Conservation (phyloP, 2,888 invertebrate genomes). For the Hetaerina titia region DNA sequence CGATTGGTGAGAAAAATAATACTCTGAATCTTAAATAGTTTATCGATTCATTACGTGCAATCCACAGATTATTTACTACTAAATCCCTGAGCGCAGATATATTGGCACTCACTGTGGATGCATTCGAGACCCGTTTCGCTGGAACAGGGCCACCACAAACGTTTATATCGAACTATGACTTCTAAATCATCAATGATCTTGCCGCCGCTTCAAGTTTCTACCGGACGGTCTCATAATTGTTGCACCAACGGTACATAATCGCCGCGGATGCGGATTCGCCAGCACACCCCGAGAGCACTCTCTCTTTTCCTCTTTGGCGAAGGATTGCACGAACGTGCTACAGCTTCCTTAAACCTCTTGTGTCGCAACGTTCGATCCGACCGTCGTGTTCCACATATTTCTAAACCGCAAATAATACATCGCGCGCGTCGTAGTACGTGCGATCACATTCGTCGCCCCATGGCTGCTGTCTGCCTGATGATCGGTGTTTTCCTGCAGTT, state of each 20-base stretch:
- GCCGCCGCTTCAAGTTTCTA: no score
- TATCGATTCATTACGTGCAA: no score
- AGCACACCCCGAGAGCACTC: not conserved
- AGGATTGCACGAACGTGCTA: not conserved
- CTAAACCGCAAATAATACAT: constrained; percentile 29
- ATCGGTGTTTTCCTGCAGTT: constrained; percentile 52
- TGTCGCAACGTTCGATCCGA: not conserved
- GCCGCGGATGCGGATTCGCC: not conserved
- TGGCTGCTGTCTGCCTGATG: constrained; percentile 20
- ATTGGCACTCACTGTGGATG: no score
- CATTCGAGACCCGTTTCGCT: no score
- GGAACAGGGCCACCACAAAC: no score
- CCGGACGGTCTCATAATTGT: no score
- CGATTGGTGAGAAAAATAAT: no score
- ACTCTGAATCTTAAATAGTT: no score
- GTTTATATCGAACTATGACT: no score
- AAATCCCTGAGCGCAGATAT: no score
- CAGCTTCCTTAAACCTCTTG: constrained; percentile 7
- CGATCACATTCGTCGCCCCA: not conserved
- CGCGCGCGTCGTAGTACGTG: constrained; percentile 8
- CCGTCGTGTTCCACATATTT: constrained; percentile 1
- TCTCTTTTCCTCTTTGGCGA: not conserved
- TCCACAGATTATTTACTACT: no score
- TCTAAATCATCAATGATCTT: no score
- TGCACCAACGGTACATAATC: not conserved